Evolutionary conservation across 2,797 vertebrate genomes (phyloP).

Genomic region (Oceanodroma leucorhoa): DNA sequence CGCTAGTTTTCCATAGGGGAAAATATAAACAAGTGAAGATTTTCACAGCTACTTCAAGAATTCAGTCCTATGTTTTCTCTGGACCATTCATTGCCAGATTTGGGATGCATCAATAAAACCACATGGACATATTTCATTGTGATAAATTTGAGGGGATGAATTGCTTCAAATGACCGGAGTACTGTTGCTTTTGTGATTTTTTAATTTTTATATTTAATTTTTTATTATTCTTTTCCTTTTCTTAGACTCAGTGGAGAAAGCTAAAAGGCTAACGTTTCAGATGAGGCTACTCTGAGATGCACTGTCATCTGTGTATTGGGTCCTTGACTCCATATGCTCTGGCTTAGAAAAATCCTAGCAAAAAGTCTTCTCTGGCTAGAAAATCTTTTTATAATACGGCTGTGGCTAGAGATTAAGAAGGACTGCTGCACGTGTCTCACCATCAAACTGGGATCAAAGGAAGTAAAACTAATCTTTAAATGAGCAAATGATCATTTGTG

Average conservation of each 20-base stretch:
- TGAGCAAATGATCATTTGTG: not conserved
- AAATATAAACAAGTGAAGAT: not conserved
- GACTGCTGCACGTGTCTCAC: not conserved
- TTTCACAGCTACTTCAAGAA: not conserved
- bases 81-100: not conserved
- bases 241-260: not conserved
- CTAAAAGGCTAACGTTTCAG: not conserved
- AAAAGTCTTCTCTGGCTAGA: not conserved
- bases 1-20: fast-evolving
- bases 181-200: not conserved
- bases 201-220: not conserved
- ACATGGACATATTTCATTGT: not conserved
- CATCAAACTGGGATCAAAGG: not conserved
- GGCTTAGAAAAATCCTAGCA: not conserved
- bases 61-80: not conserved
- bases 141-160: not conserved
- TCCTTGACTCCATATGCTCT: not conserved
- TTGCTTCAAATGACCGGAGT: not conserved
- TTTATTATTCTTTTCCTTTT: not conserved
- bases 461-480: not conserved
- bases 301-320: not conserved
- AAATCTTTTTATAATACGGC: not conserved
- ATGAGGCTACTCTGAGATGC: not conserved
- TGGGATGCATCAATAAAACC: not conserved
- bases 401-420: not conserved